These are phyloP conservation scores for Micoletzkya japonica DNA, from an alignment of 2,888 invertebrate genomes.

Conservation along the genomic window DNA sequence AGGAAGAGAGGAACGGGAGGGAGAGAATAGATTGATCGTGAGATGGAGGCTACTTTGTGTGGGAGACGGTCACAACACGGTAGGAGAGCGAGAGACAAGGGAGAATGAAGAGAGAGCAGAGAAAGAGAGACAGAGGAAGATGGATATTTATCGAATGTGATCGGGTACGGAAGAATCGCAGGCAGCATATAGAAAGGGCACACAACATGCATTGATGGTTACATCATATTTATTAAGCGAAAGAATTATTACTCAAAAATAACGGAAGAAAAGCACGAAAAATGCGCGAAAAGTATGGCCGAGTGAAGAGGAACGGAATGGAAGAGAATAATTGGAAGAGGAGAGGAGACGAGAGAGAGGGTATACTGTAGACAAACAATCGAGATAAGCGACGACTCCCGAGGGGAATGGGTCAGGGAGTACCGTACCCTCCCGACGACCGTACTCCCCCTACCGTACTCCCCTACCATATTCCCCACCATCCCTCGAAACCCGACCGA, in stretches of 20 bases:
- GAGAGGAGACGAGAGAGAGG: slow-evolving; percentile 2
- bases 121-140: not conserved
- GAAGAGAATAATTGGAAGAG: not conserved
- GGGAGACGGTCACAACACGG: not conserved
- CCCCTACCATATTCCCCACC: no score
- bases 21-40: no score
- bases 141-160: not conserved
- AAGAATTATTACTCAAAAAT: not conserved
- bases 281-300: not conserved
- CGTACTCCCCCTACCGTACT: no score
- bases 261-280: not conserved
- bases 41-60: no score
- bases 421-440: no score
- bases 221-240: not conserved
- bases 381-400: not conserved
- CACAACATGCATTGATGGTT: not conserved
- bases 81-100: not conserved
- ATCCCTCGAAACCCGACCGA: no score
- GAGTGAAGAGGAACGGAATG: not conserved
- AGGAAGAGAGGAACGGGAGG: not conserved
- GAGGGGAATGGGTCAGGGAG: not conserved
- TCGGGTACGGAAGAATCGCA: not conserved
- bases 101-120: not conserved
- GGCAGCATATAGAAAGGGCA: not conserved
- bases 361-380: not conserved